These are phyloP conservation scores for Nemapogon koenigi DNA, from an alignment of 2,888 invertebrate species.

Conservation along the genomic window DNA sequence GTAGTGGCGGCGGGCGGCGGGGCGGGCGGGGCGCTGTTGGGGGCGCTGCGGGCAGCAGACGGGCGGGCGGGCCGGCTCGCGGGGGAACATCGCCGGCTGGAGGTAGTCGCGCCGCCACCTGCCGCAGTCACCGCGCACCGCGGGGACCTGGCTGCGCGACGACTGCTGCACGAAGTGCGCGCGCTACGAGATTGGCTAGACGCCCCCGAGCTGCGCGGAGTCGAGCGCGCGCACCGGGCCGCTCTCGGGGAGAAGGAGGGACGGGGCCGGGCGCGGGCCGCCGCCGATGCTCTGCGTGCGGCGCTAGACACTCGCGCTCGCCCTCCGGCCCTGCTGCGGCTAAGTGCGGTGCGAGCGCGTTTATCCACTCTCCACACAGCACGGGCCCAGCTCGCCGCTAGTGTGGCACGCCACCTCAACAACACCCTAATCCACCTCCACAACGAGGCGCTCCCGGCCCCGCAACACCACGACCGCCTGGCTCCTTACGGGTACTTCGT, in stretches of 20 bases:
- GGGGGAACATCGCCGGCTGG: not conserved
- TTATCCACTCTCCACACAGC: not conserved
- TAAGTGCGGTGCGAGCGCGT: not conserved
- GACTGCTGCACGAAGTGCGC: too few species aligned
- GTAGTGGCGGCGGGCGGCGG: constrained; percentile 1
- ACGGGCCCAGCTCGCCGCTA: not conserved
- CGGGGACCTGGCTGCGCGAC: not conserved
- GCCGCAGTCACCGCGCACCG: not conserved
- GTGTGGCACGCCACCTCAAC: constrained; percentile 85
- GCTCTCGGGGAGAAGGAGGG: too few species aligned
- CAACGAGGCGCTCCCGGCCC: constrained; percentile 68
- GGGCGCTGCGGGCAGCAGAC: not conserved
- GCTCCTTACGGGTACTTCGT: constrained; percentile 74
- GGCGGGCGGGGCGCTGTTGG: not conserved
- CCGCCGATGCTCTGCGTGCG: too few species aligned
- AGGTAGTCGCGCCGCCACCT: not conserved
- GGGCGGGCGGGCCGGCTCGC: not conserved
- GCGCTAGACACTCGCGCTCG: not conserved
- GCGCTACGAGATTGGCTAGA: too few species aligned
- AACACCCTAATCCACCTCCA: constrained; percentile 94
- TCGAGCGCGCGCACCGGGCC: too few species aligned
- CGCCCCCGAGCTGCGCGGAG: too few species aligned
- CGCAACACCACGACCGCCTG: constrained; percentile 84
- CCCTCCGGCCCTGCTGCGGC: not conserved
- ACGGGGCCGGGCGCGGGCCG: too few species aligned